phyloP scores from a whole-genome alignment of 2,888 invertebrate species.

The Ferrisia virgata region DNA sequence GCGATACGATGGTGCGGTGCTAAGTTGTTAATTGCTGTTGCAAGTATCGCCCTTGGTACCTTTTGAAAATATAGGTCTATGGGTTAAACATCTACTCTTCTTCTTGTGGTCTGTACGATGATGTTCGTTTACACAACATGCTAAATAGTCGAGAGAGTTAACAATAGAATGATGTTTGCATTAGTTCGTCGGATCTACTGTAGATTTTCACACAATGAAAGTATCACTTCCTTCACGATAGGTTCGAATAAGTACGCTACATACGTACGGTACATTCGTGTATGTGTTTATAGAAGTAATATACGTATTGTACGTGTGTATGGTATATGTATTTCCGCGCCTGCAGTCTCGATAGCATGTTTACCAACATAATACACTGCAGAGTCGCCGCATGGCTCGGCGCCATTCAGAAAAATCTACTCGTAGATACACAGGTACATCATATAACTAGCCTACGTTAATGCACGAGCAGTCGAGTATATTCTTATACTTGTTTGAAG shows the following conservation, averaged over 20 bases:
- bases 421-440: no score
- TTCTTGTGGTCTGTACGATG: not conserved
- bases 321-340: no score
- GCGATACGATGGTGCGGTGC: not conserved
- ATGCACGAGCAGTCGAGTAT: no score
- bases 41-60: conserved; percentile 5
- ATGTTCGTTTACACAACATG: not conserved
- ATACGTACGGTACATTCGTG: not conserved
- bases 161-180: not conserved
- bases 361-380: no score
- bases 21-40: conserved; percentile 9
- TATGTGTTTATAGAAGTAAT: no score
- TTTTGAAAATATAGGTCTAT: not conserved
- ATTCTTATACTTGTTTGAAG: no score
- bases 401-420: no score
- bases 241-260: no score
- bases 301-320: not conserved
- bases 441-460: no score
- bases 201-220: not conserved
- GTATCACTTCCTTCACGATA: not conserved
- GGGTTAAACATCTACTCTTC: not conserved
- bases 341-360: no score
- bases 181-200: not conserved
- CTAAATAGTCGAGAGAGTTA: not conserved
- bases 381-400: no score